These are phyloP conservation scores for Pediacus dermestoides DNA, from an alignment of 2,888 invertebrate species.

Conservation along the genomic window DNA sequence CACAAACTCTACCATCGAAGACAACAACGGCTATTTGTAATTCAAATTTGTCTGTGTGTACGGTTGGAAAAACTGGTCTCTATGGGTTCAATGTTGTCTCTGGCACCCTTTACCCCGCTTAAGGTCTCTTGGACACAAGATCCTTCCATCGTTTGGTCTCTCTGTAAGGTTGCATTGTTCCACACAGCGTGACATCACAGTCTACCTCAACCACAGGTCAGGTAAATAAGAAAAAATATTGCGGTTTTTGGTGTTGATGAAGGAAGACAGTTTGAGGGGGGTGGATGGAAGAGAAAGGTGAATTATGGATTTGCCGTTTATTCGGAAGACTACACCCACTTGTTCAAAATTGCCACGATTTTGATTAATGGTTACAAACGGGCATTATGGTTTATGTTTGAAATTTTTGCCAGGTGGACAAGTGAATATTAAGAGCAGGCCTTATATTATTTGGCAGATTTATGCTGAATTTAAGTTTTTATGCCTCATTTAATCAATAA, in stretches of 20 bases:
- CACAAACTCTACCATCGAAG: background rate
- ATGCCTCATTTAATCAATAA: no score
- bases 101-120: background rate
- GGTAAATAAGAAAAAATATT: slow-evolving; percentile 5
- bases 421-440: no score
- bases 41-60: slow-evolving; percentile 23
- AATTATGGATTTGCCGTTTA: background rate
- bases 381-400: no score
- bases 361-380: no score
- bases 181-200: slow-evolving; percentile 5
- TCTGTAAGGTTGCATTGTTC: slow-evolving; percentile 10
- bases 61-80: slow-evolving; percentile 25
- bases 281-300: background rate
- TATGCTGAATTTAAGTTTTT: no score
- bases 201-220: no score
- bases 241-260: background rate
- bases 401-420: no score
- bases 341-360: no score
- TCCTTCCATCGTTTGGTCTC: slow-evolving; percentile 5
- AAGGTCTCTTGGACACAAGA: slow-evolving; percentile 7
- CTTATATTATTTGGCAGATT: no score
- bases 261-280: background rate
- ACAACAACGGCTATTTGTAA: slow-evolving; percentile 18
- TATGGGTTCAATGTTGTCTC: slow-evolving; percentile 13
- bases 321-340: background rate